A percentile compares a stretch with the other conserved stretches of the same genome.
Evolutionary conservation across 2,797 vertebrate genomes (phyloP).

Genomic region (Euphonia xanthogaster): DNA sequence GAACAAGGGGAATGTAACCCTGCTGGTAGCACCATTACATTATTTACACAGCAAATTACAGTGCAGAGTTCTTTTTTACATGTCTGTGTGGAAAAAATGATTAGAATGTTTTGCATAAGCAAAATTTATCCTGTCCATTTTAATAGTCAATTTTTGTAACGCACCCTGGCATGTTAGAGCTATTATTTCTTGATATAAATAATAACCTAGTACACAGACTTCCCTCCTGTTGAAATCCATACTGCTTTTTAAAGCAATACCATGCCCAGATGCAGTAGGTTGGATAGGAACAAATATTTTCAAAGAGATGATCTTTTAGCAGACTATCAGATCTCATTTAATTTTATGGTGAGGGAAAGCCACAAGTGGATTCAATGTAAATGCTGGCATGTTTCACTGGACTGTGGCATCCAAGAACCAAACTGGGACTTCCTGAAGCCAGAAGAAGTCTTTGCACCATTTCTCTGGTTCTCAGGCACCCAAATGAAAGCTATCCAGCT

Average conservation of each 20-base stretch:
- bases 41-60: slow-evolving; percentile 47
- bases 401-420: not conserved
- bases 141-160: not conserved
- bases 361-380: not conserved
- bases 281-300: not conserved
- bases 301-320: not conserved
- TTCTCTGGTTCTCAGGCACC: not conserved
- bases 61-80: not conserved
- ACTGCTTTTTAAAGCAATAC: not conserved
- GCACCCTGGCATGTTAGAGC: not conserved
- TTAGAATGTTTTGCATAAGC: slow-evolving; percentile 46
- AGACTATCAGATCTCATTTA: not conserved
- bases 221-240: not conserved
- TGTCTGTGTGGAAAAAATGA: not conserved
- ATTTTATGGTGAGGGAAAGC: not conserved
- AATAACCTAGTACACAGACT: not conserved
- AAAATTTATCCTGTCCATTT: slow-evolving; percentile 17
- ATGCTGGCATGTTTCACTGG: not conserved
- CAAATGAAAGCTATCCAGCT: not conserved
- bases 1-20: slow-evolving; percentile 27
- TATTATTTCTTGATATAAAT: slow-evolving; percentile 29
- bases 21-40: slow-evolving; percentile 8
- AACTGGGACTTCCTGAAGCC: not conserved
- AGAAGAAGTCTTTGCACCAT: not conserved
- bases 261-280: not conserved